These are phyloP conservation scores for Caenorhabditis angaria DNA, from an alignment of 2,888 invertebrate species.

Conservation along the genomic window DNA sequence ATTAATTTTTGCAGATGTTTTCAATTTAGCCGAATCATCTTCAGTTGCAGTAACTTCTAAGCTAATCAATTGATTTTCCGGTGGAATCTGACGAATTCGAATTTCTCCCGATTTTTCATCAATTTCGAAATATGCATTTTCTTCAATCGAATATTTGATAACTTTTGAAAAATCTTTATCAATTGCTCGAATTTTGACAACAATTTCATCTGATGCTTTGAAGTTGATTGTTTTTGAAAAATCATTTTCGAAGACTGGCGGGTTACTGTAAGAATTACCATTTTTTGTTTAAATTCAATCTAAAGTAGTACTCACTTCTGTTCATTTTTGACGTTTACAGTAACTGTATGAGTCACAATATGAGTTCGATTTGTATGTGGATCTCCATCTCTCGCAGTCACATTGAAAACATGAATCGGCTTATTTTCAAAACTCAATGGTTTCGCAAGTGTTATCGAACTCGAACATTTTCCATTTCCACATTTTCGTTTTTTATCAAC, in stretches of 20 bases:
- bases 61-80: constrained; percentile 6
- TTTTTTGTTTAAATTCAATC: neutral
- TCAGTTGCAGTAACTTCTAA: constrained; percentile 34
- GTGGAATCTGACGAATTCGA: constrained; percentile 17
- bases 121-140: constrained; percentile 35
- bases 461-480: constrained; percentile 44
- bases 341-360: constrained; percentile 36
- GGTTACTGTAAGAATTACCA: constrained; percentile 49
- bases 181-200: constrained; percentile 28
- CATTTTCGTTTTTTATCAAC: constrained; percentile 42
- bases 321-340: constrained; percentile 47
- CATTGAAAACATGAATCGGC: constrained; percentile 30
- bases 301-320: constrained; percentile 41
- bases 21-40: neutral
- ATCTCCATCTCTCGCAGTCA: constrained; percentile 56
- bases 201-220: constrained; percentile 18
- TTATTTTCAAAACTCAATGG: constrained; percentile 42
- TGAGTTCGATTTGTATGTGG: constrained; percentile 44
- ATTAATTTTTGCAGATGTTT: constrained; percentile 9
- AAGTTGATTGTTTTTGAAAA: constrained; percentile 11
- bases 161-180: constrained; percentile 21
- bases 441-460: constrained; percentile 37
- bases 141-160: constrained; percentile 23
- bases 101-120: constrained; percentile 36
- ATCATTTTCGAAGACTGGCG: constrained; percentile 44